Percentiles rank a stretch among this genome's conserved stretches.
These are phyloP conservation scores for Anabas testudineus DNA, from an alignment of 2,797 vertebrate species.

Conservation along the genomic window DNA sequence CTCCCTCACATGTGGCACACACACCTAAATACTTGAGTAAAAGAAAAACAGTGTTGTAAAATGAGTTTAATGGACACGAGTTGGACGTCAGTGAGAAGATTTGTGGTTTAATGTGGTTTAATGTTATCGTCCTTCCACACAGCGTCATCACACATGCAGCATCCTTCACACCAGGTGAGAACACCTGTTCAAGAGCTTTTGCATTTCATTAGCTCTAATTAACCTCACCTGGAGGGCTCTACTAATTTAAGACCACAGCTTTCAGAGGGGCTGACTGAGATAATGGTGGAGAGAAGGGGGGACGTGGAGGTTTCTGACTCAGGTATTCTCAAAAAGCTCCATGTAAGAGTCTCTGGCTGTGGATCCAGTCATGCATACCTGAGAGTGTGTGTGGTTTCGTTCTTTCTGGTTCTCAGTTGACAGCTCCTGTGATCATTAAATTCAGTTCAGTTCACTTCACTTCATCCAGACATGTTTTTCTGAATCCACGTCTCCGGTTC, in stretches of 20 bases:
- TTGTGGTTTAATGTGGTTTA: too few relatives aligned
- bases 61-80: too few relatives aligned
- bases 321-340: slow-evolving; percentile 29
- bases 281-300: background rate
- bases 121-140: too few relatives aligned
- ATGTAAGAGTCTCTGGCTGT: slow-evolving; percentile 6
- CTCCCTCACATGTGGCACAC: too few relatives aligned
- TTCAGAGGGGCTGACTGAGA: too few relatives aligned
- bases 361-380: slow-evolving; percentile 36
- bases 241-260: too few relatives aligned
- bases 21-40: too few relatives aligned
- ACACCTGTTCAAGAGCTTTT: too few relatives aligned
- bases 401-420: slow-evolving; percentile 17
- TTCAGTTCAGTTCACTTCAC: slow-evolving; percentile 20
- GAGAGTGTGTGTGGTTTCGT: slow-evolving; percentile 22
- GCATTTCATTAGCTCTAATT: background rate
- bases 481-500: background rate
- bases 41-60: too few relatives aligned
- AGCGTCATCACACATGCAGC: too few relatives aligned
- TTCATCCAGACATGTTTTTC: slow-evolving; percentile 29
- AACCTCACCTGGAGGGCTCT: slow-evolving; percentile 2
- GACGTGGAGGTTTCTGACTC: slow-evolving; percentile 19
- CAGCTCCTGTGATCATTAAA: slow-evolving; percentile 34
- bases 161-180: too few relatives aligned
- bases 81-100: too few relatives aligned